Percentiles rank a stretch among this genome's conserved stretches.
Evolutionary conservation across 2,888 invertebrate genomes (phyloP).

Genomic region (Leucophora obtusa): DNA sequence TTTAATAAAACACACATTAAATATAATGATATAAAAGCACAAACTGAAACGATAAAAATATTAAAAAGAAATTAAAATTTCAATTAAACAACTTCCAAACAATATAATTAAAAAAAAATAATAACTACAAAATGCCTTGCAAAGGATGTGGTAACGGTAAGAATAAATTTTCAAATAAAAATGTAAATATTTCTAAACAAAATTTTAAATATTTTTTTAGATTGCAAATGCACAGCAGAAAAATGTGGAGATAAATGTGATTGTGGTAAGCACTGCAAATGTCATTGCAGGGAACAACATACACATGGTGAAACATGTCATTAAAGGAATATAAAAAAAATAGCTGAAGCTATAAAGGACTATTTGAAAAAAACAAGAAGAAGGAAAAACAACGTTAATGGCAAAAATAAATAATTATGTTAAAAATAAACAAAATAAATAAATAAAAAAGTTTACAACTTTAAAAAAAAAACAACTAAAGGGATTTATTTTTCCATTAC

Average conservation of each 20-base stretch:
- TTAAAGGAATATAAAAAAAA: neutral
- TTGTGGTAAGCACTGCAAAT: constrained; percentile 60
- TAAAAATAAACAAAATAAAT: constrained; percentile 1
- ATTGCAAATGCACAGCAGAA: constrained; percentile 65
- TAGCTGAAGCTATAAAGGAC: neutral
- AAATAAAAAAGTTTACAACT: constrained; percentile 1
- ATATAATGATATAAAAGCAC: constrained; percentile 27
- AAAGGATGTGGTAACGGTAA: constrained; percentile 61
- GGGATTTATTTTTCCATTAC: constrained; percentile 3
- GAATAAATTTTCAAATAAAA: neutral
- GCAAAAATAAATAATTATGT: neutral
- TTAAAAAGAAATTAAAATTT: constrained; percentile 2
- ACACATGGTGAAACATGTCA: constrained; percentile 2
- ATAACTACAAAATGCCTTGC: constrained; percentile 49
- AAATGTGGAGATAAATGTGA: constrained; percentile 65
- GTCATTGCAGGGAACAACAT: constrained; percentile 37
- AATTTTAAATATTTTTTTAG: constrained; percentile 36
- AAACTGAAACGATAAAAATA: constrained; percentile 15
- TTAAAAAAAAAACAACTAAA: constrained; percentile 1
- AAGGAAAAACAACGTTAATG: neutral
- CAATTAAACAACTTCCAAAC: neutral
- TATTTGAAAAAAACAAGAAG: neutral
- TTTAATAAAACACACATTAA: neutral
- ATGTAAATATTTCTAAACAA: constrained; percentile 14
- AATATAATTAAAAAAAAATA: constrained; percentile 2